Conservation (phyloP, 2,797 vertebrate species). For the Enteromius fasciolatus region DNA sequence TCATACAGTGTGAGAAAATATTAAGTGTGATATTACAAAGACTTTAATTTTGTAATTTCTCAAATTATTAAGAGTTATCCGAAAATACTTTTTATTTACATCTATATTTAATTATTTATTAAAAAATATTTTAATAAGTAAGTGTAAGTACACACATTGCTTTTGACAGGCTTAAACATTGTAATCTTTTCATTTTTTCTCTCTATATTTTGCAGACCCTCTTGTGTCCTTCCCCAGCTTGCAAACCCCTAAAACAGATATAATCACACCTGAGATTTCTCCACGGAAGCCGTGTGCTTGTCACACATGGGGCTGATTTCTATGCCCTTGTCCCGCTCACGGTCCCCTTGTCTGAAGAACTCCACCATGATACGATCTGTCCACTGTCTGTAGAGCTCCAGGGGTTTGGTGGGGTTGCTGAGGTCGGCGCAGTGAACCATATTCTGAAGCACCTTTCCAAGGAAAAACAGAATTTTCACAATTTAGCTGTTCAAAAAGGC, state of each 20-base stretch:
- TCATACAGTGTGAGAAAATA: neutral
- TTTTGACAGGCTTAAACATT: neutral
- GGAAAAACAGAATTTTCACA: neutral
- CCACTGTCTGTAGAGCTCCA: conserved; percentile 90
- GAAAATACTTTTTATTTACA: neutral
- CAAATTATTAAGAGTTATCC: neutral
- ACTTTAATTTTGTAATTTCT: neutral
- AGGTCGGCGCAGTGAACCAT: conserved; percentile 94
- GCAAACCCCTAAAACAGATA: neutral
- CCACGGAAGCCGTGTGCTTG: conserved; percentile 90
- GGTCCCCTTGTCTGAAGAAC: conserved; percentile 89
- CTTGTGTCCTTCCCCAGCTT: neutral
- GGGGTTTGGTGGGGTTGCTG: conserved; percentile 92
- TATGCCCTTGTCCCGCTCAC: conserved; percentile 88
- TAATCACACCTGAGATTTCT: conserved; percentile 86
- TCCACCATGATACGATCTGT: conserved; percentile 91
- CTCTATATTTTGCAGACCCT: neutral
- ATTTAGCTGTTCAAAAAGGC: neutral
- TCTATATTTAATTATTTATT: neutral
- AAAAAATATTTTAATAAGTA: neutral
- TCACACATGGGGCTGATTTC: conserved; percentile 97
- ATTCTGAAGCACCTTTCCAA: conserved; percentile 88
- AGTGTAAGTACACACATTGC: neutral
- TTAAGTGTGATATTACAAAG: neutral
- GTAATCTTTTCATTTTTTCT: neutral